Percentiles rank a stretch among this genome's conserved stretches.
These are phyloP conservation scores for Lepisosteus oculatus DNA, from an alignment of 2,113 vertebrate genomes.

Conservation along the genomic window DNA sequence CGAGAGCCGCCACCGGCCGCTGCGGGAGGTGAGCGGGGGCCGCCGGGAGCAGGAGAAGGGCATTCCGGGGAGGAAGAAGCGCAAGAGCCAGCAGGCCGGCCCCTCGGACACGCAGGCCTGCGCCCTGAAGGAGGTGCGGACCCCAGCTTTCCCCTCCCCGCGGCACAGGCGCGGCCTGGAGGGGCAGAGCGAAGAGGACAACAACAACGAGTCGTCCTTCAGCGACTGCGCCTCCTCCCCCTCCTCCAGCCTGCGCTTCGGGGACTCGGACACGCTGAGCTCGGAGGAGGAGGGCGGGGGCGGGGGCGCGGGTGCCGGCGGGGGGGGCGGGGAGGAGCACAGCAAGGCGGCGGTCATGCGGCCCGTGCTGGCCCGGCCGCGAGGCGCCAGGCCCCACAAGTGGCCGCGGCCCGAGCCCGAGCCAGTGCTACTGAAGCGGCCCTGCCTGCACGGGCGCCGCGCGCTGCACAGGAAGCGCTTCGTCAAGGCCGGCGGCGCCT, in stretches of 20 bases:
- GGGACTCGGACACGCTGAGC: conserved; percentile 93
- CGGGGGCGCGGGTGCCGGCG: conserved; percentile 42
- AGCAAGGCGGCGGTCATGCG: conserved; percentile 53
- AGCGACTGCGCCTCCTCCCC: conserved; percentile 95
- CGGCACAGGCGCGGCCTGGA: conserved; percentile 73
- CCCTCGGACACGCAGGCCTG: conserved; percentile 82
- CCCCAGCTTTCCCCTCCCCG: conserved; percentile 49
- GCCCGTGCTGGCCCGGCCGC: conserved; percentile 76
- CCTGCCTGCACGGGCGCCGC: conserved; percentile 78
- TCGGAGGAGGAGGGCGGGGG: conserved; percentile 83
- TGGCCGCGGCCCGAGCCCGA: conserved; percentile 88
- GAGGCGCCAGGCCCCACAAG: conserved; percentile 78
- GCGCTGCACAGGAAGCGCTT: conserved; percentile 85
- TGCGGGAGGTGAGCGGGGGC: conserved; percentile 72
- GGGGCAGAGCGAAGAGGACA: conserved; percentile 82
- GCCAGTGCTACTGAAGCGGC: conserved; percentile 85
- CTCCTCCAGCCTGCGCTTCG: conserved; percentile 92
- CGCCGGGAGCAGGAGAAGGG: conserved; percentile 82
- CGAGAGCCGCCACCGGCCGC: conserved; percentile 56
- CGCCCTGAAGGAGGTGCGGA: conserved; percentile 69
- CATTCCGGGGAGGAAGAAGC: conserved; percentile 84
- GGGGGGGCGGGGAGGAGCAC: conserved; percentile 40
- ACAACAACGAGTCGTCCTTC: conserved; percentile 84
- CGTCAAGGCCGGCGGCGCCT: conserved; percentile 76
- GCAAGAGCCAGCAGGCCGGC: conserved; percentile 95